Percentiles rank a stretch among this genome's conserved stretches.
These are phyloP conservation scores for Atta texana DNA, from an alignment of 1,140 invertebrate species.

Conservation along the genomic window DNA sequence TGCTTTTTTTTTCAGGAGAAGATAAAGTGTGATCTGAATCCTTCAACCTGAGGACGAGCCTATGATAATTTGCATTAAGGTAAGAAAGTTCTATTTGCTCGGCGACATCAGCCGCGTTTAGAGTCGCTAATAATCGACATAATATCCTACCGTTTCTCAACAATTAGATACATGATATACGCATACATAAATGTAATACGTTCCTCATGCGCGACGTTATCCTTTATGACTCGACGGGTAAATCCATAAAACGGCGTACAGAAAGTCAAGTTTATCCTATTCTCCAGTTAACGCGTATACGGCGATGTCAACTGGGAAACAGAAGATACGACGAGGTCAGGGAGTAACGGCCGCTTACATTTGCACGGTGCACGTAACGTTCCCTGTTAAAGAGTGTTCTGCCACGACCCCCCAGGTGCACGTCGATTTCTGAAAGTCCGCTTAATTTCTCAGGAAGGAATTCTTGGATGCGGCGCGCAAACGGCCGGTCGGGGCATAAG, in stretches of 20 bases:
- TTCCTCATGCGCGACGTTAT: constrained; percentile 67
- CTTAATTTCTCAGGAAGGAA: constrained; percentile 74
- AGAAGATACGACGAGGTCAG: constrained; percentile 76
- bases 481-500: constrained; percentile 13
- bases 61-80: neutral
- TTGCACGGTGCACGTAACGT: constrained; percentile 72
- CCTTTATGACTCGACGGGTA: constrained; percentile 73
- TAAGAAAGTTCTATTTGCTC: constrained; percentile 3
- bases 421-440: constrained; percentile 73
- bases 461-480: constrained; percentile 55
- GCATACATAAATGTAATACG: constrained; percentile 75
- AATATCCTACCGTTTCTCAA: constrained; percentile 64
- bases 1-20: neutral
- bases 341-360: constrained; percentile 76
- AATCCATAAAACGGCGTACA: constrained; percentile 76
- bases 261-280: constrained; percentile 76
- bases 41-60: neutral
- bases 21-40: neutral
- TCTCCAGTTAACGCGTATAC: constrained; percentile 68
- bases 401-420: constrained; percentile 74
- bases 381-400: constrained; percentile 71
- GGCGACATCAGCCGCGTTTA: constrained; percentile 5
- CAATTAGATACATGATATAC: constrained; percentile 76
- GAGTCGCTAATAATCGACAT: constrained; percentile 64
- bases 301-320: constrained; percentile 72